phyloP scores from a whole-genome alignment of 2,797 vertebrate species.

The Neopelma chrysocephalum region DNA sequence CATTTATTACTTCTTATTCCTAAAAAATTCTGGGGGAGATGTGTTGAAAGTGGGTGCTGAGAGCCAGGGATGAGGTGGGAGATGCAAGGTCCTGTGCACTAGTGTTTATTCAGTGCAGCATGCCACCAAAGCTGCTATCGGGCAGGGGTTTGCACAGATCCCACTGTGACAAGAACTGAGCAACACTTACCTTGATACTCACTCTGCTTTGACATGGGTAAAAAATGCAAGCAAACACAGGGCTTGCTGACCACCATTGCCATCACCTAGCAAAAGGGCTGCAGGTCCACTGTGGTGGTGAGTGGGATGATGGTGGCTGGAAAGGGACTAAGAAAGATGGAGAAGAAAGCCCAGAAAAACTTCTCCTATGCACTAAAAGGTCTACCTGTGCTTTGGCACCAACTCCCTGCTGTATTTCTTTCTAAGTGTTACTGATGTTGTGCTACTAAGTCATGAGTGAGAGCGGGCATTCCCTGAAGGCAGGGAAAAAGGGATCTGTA shows the following conservation, averaged over 20 bases:
- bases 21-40: not conserved
- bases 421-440: not conserved
- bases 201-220: fast-evolving
- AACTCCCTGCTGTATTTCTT: not conserved
- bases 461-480: not conserved
- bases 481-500: not conserved
- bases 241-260: not conserved
- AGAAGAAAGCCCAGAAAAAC: not conserved
- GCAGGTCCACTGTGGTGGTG: not conserved
- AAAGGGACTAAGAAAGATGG: not conserved
- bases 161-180: not conserved
- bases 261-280: not conserved
- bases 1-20: not conserved
- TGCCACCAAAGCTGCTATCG: not conserved
- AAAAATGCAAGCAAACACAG: not conserved
- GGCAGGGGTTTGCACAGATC: not conserved
- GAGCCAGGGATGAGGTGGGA: not conserved
- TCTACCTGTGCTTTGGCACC: not conserved
- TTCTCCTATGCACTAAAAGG: not conserved
- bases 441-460: not conserved
- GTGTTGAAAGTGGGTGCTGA: not conserved
- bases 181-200: conserved; percentile 5
- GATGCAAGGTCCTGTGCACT: not conserved
- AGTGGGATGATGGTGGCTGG: not conserved
- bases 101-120: fast-evolving